Conservation (phyloP, 2,888 invertebrate genomes). For the Dryocosmus kuriphilus region DNA sequence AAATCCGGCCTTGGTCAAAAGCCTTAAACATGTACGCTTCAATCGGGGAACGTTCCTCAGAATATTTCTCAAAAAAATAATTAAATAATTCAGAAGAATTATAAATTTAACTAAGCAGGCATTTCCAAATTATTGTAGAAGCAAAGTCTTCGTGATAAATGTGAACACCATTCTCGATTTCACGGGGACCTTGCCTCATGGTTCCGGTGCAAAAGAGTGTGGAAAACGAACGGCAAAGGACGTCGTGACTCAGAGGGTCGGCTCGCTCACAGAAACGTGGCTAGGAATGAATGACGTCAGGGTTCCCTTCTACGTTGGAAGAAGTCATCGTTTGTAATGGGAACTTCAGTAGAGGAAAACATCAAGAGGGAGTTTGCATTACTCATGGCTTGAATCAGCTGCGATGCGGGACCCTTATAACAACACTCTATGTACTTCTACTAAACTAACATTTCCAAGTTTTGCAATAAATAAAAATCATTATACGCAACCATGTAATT, state of each 20-base stretch:
- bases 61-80: too few relatives aligned
- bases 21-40: too few relatives aligned
- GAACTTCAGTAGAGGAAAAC: conserved; percentile 57
- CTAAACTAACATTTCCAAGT: neutral
- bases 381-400: conserved; percentile 66
- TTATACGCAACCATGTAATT: neutral
- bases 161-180: neutral
- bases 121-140: neutral
- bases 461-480: neutral
- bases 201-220: too few relatives aligned
- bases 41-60: too few relatives aligned
- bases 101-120: neutral
- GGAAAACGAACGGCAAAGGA: neutral
- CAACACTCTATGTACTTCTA: conserved; percentile 37
- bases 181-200: neutral
- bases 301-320: conserved; percentile 65
- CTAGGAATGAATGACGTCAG: conserved; percentile 73
- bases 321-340: conserved; percentile 70
- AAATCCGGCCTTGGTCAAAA: too few relatives aligned
- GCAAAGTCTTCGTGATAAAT: neutral
- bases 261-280: conserved; percentile 68
- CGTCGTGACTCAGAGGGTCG: conserved; percentile 74
- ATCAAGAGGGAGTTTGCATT: conserved; percentile 53
- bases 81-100: neutral
- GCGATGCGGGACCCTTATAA: conserved; percentile 64